phyloP scores from a whole-genome alignment of 2,797 vertebrate species.

The Silurus aristotelis region DNA sequence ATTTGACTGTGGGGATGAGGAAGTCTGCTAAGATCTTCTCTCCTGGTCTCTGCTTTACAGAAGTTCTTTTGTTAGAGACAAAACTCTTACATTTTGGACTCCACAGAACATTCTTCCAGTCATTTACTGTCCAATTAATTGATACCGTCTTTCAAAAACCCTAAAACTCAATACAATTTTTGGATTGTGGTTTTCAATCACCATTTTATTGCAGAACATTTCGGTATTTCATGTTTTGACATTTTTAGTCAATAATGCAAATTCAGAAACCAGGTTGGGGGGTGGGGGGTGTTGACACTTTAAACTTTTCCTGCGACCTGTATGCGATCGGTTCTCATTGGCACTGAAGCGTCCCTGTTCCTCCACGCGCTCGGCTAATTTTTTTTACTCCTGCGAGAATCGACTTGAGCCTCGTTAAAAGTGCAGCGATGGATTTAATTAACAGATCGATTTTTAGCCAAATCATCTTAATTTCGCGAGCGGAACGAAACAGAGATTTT shows the following conservation, averaged over 20 bases:
- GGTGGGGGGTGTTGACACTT: too few species aligned
- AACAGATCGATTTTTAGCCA: slow-evolving; percentile 69
- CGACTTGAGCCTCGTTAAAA: slow-evolving; percentile 71
- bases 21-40: too few species aligned
- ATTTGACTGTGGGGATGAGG: too few species aligned
- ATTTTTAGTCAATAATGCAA: neutral
- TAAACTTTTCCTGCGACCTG: neutral
- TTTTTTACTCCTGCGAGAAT: slow-evolving; percentile 68
- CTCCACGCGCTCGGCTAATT: slow-evolving; percentile 65
- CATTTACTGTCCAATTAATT: too few species aligned
- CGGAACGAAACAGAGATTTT: slow-evolving; percentile 54
- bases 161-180: neutral
- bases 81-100: too few species aligned
- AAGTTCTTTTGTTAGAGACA: too few species aligned
- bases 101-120: too few species aligned
- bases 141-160: too few species aligned
- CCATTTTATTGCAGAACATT: neutral
- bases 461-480: slow-evolving; percentile 68
- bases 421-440: slow-evolving; percentile 74
- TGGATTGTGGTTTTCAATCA: neutral
- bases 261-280: neutral
- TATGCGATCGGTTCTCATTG: slow-evolving; percentile 1
- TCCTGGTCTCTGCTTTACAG: too few species aligned
- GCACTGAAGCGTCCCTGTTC: slow-evolving; percentile 2
- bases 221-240: neutral